Evolutionary conservation across 2,797 vertebrate species (phyloP).

Genomic region (Acanthis flammea): DNA sequence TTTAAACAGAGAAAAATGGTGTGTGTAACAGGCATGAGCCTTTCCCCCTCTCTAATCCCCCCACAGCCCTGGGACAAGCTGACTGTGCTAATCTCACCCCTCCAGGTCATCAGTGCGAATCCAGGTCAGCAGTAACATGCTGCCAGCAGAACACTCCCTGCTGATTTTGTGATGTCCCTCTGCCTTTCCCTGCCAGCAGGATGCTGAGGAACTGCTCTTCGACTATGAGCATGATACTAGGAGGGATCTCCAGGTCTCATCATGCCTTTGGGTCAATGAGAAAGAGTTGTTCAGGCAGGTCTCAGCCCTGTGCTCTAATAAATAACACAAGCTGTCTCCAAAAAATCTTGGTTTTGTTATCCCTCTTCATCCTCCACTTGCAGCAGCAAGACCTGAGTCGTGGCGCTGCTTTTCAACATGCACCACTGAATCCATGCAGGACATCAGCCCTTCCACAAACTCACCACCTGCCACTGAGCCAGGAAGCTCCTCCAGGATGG

Average conservation of each 20-base stretch:
- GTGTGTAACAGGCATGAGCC: not conserved
- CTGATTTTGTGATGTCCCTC: not conserved
- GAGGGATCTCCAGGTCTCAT: not conserved
- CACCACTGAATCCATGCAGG: not conserved
- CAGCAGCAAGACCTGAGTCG: not conserved
- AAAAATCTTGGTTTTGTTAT: not conserved
- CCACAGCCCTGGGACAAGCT: not conserved
- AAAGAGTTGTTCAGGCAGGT: not conserved
- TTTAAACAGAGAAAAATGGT: not conserved
- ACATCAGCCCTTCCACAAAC: not conserved
- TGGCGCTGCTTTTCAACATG: fast-evolving
- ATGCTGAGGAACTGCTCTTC: not conserved
- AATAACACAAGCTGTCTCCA: not conserved
- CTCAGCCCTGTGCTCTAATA: not conserved
- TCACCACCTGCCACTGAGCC: not conserved
- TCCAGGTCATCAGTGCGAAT: not conserved
- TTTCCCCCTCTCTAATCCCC: not conserved
- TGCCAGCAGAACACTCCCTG: not conserved
- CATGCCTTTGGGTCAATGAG: not conserved
- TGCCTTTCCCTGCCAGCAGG: not conserved
- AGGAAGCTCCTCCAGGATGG: not conserved
- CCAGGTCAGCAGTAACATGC: not conserved
- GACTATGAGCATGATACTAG: not conserved
- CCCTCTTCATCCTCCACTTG: not conserved
- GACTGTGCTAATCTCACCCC: not conserved